A percentile compares a stretch with the other conserved stretches of the same genome.
Evolutionary conservation across 1,140 invertebrate genomes (phyloP).

Genomic region (Lepidurus packardi): DNA sequence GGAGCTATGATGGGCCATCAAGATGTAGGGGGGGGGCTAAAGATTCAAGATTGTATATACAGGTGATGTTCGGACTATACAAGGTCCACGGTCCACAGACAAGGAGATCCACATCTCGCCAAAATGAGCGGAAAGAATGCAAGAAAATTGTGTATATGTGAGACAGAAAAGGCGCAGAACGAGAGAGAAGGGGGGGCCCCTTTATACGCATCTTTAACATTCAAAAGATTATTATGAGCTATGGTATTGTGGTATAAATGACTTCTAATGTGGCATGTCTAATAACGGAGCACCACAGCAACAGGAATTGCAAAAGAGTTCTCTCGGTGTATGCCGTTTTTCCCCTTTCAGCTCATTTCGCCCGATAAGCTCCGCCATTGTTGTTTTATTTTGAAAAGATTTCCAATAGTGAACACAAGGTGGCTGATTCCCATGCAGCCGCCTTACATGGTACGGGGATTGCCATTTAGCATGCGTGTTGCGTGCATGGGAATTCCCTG

Average conservation of each 20-base stretch:
- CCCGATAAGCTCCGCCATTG: neutral
- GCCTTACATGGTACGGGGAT: neutral
- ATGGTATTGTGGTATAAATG: neutral
- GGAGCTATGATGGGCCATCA: neutral
- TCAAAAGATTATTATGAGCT: neutral
- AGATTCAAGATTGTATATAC: neutral
- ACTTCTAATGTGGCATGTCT: slow-evolving; percentile 18
- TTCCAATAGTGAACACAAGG: neutral
- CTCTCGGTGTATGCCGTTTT: neutral
- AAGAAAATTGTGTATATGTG: neutral
- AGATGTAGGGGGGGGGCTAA: neutral
- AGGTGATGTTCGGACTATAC: neutral
- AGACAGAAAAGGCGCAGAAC: too few species aligned
- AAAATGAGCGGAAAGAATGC: neutral
- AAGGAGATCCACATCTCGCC: neutral
- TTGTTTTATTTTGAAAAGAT: neutral
- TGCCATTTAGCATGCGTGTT: neutral
- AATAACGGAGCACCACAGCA: slow-evolving; percentile 8
- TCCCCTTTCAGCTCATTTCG: neutral
- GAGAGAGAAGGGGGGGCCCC: neutral
- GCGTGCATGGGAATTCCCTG: slow-evolving; percentile 20
- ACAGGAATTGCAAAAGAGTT: neutral
- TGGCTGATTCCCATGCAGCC: neutral
- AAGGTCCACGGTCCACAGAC: neutral
- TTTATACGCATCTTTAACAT: neutral